Evolutionary conservation across 2,113 vertebrate genomes (phyloP), one percentile per base, ranked within the genome.

Genomic region (Ictalurus punctatus): DNA sequence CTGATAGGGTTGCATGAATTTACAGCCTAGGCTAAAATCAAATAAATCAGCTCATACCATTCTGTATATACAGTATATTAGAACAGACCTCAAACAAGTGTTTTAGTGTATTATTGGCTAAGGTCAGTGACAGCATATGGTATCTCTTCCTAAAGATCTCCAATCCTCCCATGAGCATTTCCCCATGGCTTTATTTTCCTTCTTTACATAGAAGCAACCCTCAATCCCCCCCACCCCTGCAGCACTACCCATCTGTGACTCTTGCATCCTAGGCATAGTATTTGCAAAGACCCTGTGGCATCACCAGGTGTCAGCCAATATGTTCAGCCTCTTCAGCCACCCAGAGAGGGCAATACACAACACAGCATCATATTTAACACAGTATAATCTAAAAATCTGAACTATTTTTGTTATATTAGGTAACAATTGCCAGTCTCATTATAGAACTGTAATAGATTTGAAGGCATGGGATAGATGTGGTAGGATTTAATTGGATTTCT

Each of bases 271-370:
- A 88, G 91, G 85, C 65, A 83, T 27, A n/a, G 19, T 56, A 59
- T 85, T 78, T 76, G 44, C 21, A 76, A 76, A 44, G 10, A 76
- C 73, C 73, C 73, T 5, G 10, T 76, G 89, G 92, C 91, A 87
- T 56, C 87, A 90, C 92, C 91, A 93, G 92, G 93, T 93, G 91
- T 88, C 90, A 90, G 27, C 61, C 93, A 93, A 94, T 93, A 93
- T 95, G 93, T 89, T 84, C n/a, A n/a, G 74, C 69, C 27, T 67
- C 82, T 90, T 30, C 14, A 78, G 76, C 84, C 59, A 86, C 79
- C 54, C 78, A 83, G 25, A 7, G 23, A 10, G 52, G 65, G 37
- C 56, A 81, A 52, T 48, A 71, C 34, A 40, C 27, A 23, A 25
- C 23, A 37, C 54, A 5, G 9, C 69, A 67, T 84, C 10, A n/a